phyloP scores from a whole-genome alignment of 2,113 vertebrate genomes.

The Chrysemys picta region DNA sequence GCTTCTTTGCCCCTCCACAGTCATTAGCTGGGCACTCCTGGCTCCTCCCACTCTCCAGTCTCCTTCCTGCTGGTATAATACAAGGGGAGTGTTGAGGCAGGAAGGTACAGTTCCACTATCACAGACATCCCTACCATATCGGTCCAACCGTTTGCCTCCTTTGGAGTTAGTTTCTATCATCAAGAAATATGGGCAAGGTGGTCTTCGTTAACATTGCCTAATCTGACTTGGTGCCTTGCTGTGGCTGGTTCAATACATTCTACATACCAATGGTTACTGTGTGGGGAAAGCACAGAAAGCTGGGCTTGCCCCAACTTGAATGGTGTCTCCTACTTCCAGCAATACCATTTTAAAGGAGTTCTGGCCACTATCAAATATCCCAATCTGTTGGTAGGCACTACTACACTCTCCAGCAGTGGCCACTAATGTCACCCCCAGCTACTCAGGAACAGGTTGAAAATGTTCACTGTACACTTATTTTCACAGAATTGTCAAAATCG shows the following conservation, averaged over 20 bases:
- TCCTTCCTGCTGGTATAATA: neutral
- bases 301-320: too few relatives aligned
- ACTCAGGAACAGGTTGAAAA: neutral
- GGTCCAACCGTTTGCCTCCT: neutral
- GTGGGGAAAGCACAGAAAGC: too few relatives aligned
- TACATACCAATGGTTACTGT: too few relatives aligned
- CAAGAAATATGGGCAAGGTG: neutral
- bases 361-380: too few relatives aligned
- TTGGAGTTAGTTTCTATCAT: neutral
- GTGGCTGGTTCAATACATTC: too few relatives aligned
- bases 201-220: neutral
- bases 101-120: neutral
- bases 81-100: neutral
- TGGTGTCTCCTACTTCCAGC: too few relatives aligned
- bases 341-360: too few relatives aligned
- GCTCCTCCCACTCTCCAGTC: neutral
- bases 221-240: neutral
- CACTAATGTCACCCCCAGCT: neutral
- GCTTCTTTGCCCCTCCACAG: too few relatives aligned
- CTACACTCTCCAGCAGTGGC: neutral
- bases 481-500: neutral
- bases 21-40: neutral
- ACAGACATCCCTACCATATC: neutral
- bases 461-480: neutral
- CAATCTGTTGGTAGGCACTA: too few relatives aligned